Percentiles rank a stretch among this genome's conserved stretches.
Conservation (phyloP, 2,113 vertebrate species). For the Hyperoodon ampullatus region DNA sequence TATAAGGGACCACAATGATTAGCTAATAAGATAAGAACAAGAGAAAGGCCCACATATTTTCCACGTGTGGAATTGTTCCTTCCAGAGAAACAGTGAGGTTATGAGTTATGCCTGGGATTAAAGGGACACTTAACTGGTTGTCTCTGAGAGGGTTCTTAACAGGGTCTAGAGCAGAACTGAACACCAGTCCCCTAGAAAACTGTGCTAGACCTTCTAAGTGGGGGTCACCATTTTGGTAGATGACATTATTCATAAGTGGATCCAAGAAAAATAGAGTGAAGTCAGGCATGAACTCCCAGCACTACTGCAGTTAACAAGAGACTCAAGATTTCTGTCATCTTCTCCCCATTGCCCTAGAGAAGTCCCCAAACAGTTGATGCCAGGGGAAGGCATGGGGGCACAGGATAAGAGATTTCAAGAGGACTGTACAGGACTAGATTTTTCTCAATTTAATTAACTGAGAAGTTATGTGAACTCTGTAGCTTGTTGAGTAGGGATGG, state of each 20-base stretch:
- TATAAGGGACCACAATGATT: not conserved
- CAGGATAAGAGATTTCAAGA: not conserved
- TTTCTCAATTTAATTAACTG: not conserved
- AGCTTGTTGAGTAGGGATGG: not conserved
- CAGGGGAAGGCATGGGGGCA: not conserved
- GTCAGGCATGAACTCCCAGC: not conserved
- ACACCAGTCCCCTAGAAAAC: not conserved
- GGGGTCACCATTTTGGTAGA: not conserved
- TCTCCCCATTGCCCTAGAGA: not conserved
- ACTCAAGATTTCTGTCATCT: not conserved
- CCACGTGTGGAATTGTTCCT: not conserved
- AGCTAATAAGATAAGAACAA: not conserved
- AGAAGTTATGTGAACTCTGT: not conserved
- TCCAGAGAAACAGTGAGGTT: not conserved
- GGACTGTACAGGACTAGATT: not conserved
- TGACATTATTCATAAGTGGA: accelerated
- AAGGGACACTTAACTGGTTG: not conserved
- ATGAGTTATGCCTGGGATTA: not conserved
- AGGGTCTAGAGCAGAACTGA: not conserved
- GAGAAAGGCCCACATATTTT: not conserved
- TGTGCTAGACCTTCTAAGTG: not conserved
- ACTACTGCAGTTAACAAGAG: not conserved
- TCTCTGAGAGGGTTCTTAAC: not conserved
- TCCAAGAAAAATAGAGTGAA: not conserved
- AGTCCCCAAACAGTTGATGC: not conserved